Base-by-base conservation (phyloP, 1,140 invertebrate genomes). In the Caenorhabditis remanei region DNA sequence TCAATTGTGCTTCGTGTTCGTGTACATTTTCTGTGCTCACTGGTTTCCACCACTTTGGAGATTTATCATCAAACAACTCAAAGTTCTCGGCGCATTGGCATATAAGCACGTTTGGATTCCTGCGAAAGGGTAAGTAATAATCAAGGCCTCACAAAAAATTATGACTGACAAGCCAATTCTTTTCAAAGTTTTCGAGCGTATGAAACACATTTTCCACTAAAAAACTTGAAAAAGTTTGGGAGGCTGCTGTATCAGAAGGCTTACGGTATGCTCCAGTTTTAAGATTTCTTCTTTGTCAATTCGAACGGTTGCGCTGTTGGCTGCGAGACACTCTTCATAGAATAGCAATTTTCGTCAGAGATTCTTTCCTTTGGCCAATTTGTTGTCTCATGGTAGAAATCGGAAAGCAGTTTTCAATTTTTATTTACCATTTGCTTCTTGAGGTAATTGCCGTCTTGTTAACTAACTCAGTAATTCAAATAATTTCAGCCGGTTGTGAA, bases 1-100 rank as follows among this genome's bases (percentile, higher is more conserved):
- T 61, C 86, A 88, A 50, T 58, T 89, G 19, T 87, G 91, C 65
- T 89, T 88, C 85, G 65, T 79, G 6, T 85, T 91, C 63, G 88
- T 91, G n/a, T 91, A 91, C 84, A 86, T 91, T 53, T 87, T 91
- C 58, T 91, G 90, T 61, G 90, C 90, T 58, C 89, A 91, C 65
- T 91, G 90, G 90, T 48, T 91, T 24, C 85, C 85, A 43, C 90
- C 90, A 32, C 24, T 87, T 8, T 83, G 50, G 13, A 32, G 84
- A 40, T 86, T 46, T 19, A 79, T 50, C 9, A 21, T 55, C 24
- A 67, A 53, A 61, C 67, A 85, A n/a, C 24, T 85, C 48, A 53
- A 85, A 58, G 50, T 24, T 24, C 56, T 88, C 8, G 71, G 65
- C 0, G 83, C 83, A 40, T 82, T 79, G 43, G 24, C 79, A n/a